These are phyloP conservation scores for Antigone vipio DNA, from an alignment of 2,113 vertebrate species.

Conservation along the genomic window DNA sequence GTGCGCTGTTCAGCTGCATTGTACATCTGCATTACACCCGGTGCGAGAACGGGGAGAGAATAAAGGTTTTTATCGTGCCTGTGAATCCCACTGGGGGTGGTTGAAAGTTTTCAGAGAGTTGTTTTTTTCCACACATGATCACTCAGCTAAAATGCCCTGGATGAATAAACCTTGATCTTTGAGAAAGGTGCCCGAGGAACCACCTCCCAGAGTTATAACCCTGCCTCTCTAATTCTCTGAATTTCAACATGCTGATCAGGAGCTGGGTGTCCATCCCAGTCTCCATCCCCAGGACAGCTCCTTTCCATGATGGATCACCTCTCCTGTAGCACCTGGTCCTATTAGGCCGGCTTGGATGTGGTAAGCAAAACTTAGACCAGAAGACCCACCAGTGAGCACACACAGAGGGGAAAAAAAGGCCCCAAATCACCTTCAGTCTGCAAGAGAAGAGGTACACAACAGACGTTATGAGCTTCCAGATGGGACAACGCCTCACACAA, in stretches of 20 bases:
- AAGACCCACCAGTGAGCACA: not conserved
- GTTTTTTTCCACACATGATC: not conserved
- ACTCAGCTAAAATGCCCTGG: not conserved
- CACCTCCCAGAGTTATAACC: not conserved
- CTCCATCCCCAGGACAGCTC: not conserved
- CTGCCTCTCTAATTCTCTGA: not conserved
- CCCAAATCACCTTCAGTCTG: not conserved
- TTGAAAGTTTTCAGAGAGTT: not conserved
- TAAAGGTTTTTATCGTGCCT: not conserved
- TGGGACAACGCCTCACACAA: not conserved
- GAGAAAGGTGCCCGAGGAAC: not conserved
- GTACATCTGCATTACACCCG: not conserved
- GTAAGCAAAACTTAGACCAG: not conserved
- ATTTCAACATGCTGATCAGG: not conserved
- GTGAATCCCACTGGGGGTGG: fast-evolving
- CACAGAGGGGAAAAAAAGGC: not conserved
- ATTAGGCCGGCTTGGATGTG: fast-evolving
- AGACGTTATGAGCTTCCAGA: not conserved
- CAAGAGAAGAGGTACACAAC: not conserved
- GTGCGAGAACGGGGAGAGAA: fast-evolving
- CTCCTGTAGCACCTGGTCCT: not conserved
- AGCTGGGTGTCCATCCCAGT: not conserved
- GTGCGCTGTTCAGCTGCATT: not conserved
- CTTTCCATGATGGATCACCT: fast-evolving
- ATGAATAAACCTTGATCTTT: not conserved